Conservation (phyloP, 2,888 invertebrate genomes). For the Endomychus coccineus region DNA sequence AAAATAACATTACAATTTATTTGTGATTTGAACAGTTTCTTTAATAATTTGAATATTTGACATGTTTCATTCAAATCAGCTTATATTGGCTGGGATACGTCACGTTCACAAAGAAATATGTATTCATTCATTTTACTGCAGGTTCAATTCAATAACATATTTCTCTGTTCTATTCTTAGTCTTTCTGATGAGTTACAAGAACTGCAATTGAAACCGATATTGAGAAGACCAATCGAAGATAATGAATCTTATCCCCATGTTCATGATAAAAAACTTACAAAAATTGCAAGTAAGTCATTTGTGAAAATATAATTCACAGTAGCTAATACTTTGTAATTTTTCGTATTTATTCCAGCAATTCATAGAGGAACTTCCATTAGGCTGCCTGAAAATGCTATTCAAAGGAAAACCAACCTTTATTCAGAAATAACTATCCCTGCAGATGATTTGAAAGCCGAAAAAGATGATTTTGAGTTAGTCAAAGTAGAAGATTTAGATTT, state of each 20-base stretch:
- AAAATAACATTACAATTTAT: no score
- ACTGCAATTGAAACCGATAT: conserved; percentile 29
- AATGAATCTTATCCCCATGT: conserved; percentile 74
- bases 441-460: conserved; percentile 50
- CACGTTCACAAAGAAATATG: no score
- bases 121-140: no score
- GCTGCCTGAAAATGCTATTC: conserved; percentile 65
- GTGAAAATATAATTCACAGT: conserved; percentile 2
- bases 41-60: no score
- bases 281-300: conserved; percentile 30
- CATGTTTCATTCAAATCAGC: no score
- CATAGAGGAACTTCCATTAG: conserved; percentile 14
- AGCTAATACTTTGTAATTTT: background rate
- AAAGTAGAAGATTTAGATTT: conserved; percentile 47
- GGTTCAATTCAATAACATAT: background rate
- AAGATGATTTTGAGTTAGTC: conserved; percentile 49
- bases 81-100: no score
- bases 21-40: no score
- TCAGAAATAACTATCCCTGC: conserved; percentile 85
- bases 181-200: conserved; percentile 27
- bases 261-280: conserved; percentile 67
- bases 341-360: conserved; percentile 8
- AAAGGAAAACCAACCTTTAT: conserved; percentile 64
- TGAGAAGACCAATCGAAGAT: conserved; percentile 33
- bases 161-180: conserved; percentile 1